Evolutionary conservation across 2,888 invertebrate genomes (phyloP).

Genomic region (Hydropsyche betteni): DNA sequence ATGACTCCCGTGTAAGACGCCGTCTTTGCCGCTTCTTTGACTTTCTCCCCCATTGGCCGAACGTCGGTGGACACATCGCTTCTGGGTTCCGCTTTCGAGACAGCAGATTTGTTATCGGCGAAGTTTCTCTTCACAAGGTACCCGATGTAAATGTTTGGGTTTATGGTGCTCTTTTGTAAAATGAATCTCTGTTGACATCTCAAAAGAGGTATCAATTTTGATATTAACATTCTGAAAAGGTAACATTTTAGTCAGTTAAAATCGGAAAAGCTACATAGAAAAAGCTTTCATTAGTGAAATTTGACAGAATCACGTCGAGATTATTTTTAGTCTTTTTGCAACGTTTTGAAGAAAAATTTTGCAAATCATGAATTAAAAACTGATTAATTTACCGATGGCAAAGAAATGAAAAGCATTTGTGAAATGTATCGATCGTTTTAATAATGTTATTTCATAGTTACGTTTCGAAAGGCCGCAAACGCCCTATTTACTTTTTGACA

Average conservation of each 20-base stretch:
- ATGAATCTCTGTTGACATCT: constrained; percentile 54
- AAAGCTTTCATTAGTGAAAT: not conserved
- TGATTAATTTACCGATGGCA: no score
- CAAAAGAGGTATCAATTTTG: constrained; percentile 59
- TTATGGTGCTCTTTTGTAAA: constrained; percentile 36
- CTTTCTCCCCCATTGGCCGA: constrained; percentile 76
- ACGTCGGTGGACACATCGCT: constrained; percentile 67
- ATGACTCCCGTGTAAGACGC: constrained; percentile 86
- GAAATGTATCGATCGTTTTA: no score
- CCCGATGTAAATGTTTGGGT: constrained; percentile 29
- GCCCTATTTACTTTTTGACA: no score
- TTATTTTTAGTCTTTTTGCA: not conserved
- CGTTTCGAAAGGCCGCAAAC: no score
- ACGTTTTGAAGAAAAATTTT: no score
- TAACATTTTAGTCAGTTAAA: not conserved
- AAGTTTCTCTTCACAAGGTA: constrained; percentile 16
- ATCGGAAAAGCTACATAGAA: no score
- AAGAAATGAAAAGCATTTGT: no score
- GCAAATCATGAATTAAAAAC: no score
- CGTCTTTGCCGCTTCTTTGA: constrained; percentile 91
- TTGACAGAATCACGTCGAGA: not conserved
- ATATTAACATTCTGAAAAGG: constrained; percentile 58
- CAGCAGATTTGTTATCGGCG: constrained; percentile 52
- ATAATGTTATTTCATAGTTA: no score
- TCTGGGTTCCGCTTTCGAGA: constrained; percentile 60